Evolutionary conservation across 53 echinoderm and acorn worm species (phyloP), one percentile per base, ranked within the genome.

Genomic region (Arbacia lixula): DNA sequence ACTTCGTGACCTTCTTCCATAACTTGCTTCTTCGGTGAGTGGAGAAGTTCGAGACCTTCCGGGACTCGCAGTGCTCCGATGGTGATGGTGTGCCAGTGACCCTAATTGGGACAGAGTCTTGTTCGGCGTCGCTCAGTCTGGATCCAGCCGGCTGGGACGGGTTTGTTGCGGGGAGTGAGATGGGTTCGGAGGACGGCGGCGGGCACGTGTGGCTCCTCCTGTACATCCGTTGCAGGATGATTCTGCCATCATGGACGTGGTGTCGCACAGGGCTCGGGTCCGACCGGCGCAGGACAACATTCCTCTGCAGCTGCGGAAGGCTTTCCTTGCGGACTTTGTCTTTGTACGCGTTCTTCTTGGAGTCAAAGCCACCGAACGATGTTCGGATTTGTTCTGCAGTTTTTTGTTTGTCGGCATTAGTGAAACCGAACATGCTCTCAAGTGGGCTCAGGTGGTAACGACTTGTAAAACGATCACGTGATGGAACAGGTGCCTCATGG

Each of bases 1-100:
- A 4, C 29, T 58, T 60, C 73, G 83, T 88, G 30, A 92, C 21
- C 36, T 64, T 74, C 22, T 89, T 83, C 8, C n/a, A 1, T 14
- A 66, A 9, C 66, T 37, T 66, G 21, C 21, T 66, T 25, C 66
- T 66, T 9, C 66, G n/a, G n/a, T n/a, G 66, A 10, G 36, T 66
- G 38, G 66, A 35, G 36, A 66, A 37, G 36, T 66, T 66, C 4
- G 66, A 38, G 22, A 66, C 36, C n/a, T n/a, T n/a, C n/a, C n/a
- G n/a, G n/a, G n/a, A n/a, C n/a, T n/a, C n/a, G n/a, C n/a, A n/a
- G n/a, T n/a, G n/a, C 46, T 46, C 46, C 8, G 8, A 14, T 14
- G 46, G 8, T 14, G 46, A 14, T 46, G 14, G 46, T 46, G 46
- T 10, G 8, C 8, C 14, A 8, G 14, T 14, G 46, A 14, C 8